Evolutionary conservation across 2,113 vertebrate species (phyloP).

Genomic region (Chlorodrepanis virens): DNA sequence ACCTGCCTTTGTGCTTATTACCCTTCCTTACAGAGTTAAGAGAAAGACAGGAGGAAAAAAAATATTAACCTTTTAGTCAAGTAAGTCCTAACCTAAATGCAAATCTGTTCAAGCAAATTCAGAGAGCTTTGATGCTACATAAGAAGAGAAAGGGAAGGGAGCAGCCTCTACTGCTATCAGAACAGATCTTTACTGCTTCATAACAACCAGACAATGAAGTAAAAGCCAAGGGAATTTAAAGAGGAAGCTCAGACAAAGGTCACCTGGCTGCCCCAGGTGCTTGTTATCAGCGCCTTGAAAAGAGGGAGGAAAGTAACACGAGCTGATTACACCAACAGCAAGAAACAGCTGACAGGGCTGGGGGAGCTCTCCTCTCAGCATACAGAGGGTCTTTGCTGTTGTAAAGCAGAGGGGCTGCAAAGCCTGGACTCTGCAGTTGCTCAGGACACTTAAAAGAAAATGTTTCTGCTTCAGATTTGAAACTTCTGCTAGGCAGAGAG

Average conservation of each 20-base stretch:
- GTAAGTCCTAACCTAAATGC: conserved; percentile 16
- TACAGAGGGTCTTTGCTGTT: background rate
- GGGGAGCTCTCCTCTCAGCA: background rate
- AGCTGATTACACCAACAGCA: background rate
- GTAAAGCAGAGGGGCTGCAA: background rate
- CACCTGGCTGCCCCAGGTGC: background rate
- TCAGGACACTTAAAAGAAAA: background rate
- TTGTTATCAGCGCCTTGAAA: conserved; percentile 20
- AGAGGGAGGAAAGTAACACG: background rate
- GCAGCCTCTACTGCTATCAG: background rate
- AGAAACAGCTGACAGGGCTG: background rate
- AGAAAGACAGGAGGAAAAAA: background rate
- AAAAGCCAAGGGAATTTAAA: background rate
- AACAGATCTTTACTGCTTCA: background rate
- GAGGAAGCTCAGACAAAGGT: conserved; percentile 41
- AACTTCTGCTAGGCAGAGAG: background rate
- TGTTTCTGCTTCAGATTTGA: background rate
- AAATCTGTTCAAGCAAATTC: background rate
- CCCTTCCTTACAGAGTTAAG: background rate
- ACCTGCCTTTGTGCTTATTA: background rate
- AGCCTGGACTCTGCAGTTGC: background rate
- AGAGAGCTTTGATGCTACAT: background rate
- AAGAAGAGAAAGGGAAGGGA: background rate
- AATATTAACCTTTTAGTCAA: background rate
- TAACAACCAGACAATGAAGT: background rate